These are phyloP conservation scores for Teleiodes luculella DNA, from an alignment of 2,888 invertebrate species.

Conservation along the genomic window DNA sequence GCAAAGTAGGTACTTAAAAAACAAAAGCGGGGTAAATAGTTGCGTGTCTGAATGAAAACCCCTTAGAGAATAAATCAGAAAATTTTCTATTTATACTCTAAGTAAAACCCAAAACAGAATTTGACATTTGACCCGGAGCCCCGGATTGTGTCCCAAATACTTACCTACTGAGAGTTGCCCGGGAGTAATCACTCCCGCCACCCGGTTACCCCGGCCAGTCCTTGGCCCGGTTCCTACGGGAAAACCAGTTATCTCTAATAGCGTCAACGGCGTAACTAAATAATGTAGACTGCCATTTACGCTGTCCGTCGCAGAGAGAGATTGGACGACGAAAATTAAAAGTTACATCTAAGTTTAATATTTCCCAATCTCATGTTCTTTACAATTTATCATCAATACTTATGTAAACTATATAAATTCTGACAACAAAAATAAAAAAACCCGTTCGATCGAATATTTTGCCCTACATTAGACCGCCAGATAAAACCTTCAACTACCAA, in stretches of 20 bases:
- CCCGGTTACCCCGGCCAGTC: slow-evolving; percentile 23
- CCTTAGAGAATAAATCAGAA: too few relatives aligned
- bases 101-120: too few relatives aligned
- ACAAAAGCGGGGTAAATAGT: too few relatives aligned
- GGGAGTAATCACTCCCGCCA: background rate
- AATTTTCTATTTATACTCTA: too few relatives aligned
- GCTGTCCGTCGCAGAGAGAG: background rate
- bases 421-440: too few relatives aligned
- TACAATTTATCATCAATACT: too few relatives aligned
- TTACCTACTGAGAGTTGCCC: background rate
- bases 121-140: background rate
- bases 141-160: background rate
- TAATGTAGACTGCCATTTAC: slow-evolving; percentile 8
- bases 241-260: slow-evolving; percentile 18
- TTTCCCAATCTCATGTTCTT: too few relatives aligned
- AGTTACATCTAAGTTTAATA: too few relatives aligned
- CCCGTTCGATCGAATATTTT: too few relatives aligned
- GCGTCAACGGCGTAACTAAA: slow-evolving; percentile 18
- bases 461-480: background rate
- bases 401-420: too few relatives aligned
- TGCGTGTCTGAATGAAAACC: too few relatives aligned
- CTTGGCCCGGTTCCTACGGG: slow-evolving; percentile 30
- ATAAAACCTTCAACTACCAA: background rate
- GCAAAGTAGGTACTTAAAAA: too few relatives aligned
- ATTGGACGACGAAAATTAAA: background rate